Percentiles rank a stretch among this genome's conserved stretches.
These are phyloP conservation scores for Arvicanthis niloticus DNA, from an alignment of 2,113 vertebrate genomes.

Conservation along the genomic window DNA sequence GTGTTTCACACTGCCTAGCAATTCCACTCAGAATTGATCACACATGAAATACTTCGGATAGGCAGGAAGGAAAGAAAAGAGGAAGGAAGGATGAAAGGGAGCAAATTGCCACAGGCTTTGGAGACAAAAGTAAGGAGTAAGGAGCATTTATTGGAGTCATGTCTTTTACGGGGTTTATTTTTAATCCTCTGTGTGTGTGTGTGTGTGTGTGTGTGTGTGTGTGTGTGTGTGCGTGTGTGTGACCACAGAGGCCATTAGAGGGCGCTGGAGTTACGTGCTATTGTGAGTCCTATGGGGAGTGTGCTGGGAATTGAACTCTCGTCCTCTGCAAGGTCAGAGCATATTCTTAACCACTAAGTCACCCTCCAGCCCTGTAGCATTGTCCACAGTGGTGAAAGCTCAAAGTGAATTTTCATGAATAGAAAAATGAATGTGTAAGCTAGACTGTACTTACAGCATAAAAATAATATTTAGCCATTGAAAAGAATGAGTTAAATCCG, in stretches of 20 bases:
- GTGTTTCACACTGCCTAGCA: background rate
- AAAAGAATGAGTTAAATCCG: conserved; percentile 41
- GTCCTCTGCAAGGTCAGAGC: background rate
- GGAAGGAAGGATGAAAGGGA: accelerated
- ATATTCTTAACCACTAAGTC: background rate
- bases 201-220: background rate
- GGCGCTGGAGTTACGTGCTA: background rate
- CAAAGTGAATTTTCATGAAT: background rate
- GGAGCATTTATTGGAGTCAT: background rate
- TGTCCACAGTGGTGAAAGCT: conserved; percentile 24
- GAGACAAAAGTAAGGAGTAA: background rate
- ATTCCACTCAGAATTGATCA: conserved; percentile 2
- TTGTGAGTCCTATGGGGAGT: background rate
- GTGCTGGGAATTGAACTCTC: background rate
- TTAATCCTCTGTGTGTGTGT: background rate
- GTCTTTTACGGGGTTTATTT: background rate
- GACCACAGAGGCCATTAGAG: background rate
- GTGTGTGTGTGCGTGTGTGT: background rate
- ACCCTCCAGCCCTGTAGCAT: background rate
- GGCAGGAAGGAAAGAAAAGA: no score
- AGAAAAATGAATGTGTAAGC: background rate
- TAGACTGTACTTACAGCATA: background rate
- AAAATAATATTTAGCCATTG: background rate
- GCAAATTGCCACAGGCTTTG: background rate
- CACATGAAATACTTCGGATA: background rate